Conservation (phyloP, 2,797 vertebrate species). For the Tarsius wallacei region DNA sequence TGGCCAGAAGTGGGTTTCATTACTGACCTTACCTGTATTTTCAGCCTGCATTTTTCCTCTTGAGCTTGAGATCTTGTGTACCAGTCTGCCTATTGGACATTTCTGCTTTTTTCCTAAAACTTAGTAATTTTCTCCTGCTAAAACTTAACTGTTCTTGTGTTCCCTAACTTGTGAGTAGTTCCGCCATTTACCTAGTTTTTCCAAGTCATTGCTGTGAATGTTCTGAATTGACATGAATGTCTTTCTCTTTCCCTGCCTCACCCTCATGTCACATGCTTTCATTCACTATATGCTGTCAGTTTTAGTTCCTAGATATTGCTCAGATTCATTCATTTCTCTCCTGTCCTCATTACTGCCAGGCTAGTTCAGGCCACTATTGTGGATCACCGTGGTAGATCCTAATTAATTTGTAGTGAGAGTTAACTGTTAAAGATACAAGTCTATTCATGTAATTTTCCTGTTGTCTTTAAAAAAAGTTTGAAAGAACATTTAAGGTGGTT, state of each 20-base stretch:
- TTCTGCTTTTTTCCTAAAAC: slow-evolving; percentile 15
- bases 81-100: not conserved
- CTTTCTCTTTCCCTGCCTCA: not conserved
- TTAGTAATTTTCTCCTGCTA: not conserved
- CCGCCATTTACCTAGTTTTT: not conserved
- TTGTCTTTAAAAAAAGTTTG: slow-evolving; percentile 8
- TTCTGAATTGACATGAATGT: not conserved
- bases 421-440: slow-evolving; percentile 36
- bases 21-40: slow-evolving; percentile 14
- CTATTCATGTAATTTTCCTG: not conserved
- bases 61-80: not conserved
- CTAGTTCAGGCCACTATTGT: not conserved
- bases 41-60: not conserved
- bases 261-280: not conserved
- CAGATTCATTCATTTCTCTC: not conserved
- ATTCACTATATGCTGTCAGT: not conserved
- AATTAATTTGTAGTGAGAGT: slow-evolving; percentile 3
- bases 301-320: not conserved
- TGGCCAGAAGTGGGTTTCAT: not conserved
- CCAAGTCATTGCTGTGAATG: not conserved
- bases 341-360: not conserved
- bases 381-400: not conserved
- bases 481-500: not conserved
- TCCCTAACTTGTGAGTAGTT: not conserved
- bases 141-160: slow-evolving; percentile 24